Evolutionary conservation across 2,797 vertebrate species (phyloP), one percentile per base, ranked within the genome.

Genomic region (Telmatherina bonti): DNA sequence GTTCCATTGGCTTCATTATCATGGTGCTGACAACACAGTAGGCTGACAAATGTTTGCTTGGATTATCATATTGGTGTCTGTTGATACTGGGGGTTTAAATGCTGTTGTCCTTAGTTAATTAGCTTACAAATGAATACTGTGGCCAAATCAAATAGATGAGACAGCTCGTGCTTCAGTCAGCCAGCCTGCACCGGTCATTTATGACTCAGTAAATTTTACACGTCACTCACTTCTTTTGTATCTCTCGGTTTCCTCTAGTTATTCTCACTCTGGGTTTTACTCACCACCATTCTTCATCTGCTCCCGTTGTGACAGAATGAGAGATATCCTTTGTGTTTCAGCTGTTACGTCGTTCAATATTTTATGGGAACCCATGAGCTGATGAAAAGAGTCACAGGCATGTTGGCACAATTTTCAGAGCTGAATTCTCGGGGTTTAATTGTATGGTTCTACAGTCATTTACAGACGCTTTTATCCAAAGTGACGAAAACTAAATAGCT

Each of bases 11-110:
- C 84, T 86, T 88, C 87, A 82, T 92, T 90, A 90, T 88, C 81
- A 49, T 1, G 30, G 56, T 33, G 85, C 86, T 88, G 88, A 92
- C 86, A 90, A 86, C 87, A 87, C 83, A 72, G 85, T 70, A 68
- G 89, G 84, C 82, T 88, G 90, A 93, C 90, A 89, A 90, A 93
- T 93, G 91, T 93, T 92, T 92, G 89, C 85, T 86, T 53, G 68
- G 85, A 87, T 84, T 82, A 91, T 86, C 88, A 88, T 85, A 88
- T 89, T 86, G 84, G 84, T 74, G 80, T 83, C 70, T 89, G 87
- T 88, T 91, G 85, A 89, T 89, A 70, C 70, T 65, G 73, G 45
- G 27, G 71, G 58, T 74, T 85, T 87, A 88, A 79, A 86, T 72
- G 76, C 68, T 13, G 67, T 78, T 51, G 69, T 84, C 70, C 70